Percentiles rank a stretch among this genome's conserved stretches.
These are phyloP conservation scores for Anthonomus grandis DNA, from an alignment of 1,140 invertebrate genomes.

Conservation along the genomic window DNA sequence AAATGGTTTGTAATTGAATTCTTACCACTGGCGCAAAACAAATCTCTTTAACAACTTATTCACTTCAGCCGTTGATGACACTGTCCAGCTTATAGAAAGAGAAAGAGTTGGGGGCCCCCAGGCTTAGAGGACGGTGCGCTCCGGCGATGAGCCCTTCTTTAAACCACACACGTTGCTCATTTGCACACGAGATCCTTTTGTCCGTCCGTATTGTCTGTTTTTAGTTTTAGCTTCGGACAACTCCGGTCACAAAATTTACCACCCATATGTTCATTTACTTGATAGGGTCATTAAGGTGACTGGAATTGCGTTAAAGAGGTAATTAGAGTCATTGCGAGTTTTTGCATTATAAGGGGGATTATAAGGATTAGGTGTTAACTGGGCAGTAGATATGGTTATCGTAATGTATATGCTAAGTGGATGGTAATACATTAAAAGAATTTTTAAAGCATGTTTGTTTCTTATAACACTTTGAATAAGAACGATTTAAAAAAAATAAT, in stretches of 20 bases:
- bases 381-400: too few species aligned
- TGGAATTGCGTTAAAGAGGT: background rate
- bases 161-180: slow-evolving; percentile 20
- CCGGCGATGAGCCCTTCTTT: slow-evolving; percentile 6
- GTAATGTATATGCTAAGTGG: too few species aligned
- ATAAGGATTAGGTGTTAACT: too few species aligned
- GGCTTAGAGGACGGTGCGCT: slow-evolving; percentile 7
- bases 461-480: too few species aligned
- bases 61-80: slow-evolving; percentile 15
- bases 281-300: background rate
- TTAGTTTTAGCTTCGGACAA: slow-evolving; percentile 1
- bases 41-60: slow-evolving; percentile 15
- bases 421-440: too few species aligned
- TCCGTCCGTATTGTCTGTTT: slow-evolving; percentile 3
- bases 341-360: too few species aligned
- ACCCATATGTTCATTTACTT: slow-evolving; percentile 5
- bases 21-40: background rate
- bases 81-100: slow-evolving; percentile 11
- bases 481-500: too few species aligned
- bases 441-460: too few species aligned
- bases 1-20: too few species aligned
- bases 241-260: slow-evolving; percentile 14
- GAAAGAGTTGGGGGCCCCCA: background rate
- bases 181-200: slow-evolving; percentile 18
- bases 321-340: too few species aligned